Evolutionary conservation across 1,140 invertebrate genomes (phyloP), one percentile per base, ranked within the genome.

Genomic region (Ceratitis capitata): DNA sequence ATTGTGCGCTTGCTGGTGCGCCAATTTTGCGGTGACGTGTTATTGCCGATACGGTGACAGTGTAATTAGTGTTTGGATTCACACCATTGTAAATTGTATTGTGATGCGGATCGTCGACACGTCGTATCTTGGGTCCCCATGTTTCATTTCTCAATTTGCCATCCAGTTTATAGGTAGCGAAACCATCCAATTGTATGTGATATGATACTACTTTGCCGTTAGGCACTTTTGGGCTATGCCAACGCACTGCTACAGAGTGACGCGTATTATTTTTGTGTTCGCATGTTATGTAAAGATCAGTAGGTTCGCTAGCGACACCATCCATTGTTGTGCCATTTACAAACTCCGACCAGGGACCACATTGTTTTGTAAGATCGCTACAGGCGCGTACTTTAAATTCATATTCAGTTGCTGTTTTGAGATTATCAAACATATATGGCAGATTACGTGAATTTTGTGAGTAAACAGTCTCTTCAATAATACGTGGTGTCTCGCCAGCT

Each of bases 241-340:
- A 97, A 32, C 39, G 19, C 14, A 85, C 84, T 1, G 94, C 93
- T 10, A 96, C 93, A 78, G 93, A 92, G 61, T 96, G 94, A 5
- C 93, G 92, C 85, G 94, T 95, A 56, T 95, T 93, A 87, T 94
- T 94, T 87, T 96, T 94, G 88, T 94, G 94, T 86, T 93, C 92
- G 89, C 96, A 97, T 16, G 92, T 92, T 1, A 96, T 93, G 2
- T 92, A 92, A 1, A 96, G 92, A 58, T 91, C 87, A 14, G 87
- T 89, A 26, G 90, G 92, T 95, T 95, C 89, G 92, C 93, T 12
- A 94, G 95, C 85, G 93, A 92, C 86, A 85, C 96, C 96, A 91
- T 97, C 96, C 92, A 96, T 94, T 6, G 96, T 97, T 7, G 95
- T 96, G 1, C 95, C 96, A 89, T 96, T 95, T 58, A 96, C 95